Evolutionary conservation across 2,888 invertebrate species (phyloP), one percentile per base, ranked within the genome.

Genomic region (Scaptodrosophila latifasciaeformis): DNA sequence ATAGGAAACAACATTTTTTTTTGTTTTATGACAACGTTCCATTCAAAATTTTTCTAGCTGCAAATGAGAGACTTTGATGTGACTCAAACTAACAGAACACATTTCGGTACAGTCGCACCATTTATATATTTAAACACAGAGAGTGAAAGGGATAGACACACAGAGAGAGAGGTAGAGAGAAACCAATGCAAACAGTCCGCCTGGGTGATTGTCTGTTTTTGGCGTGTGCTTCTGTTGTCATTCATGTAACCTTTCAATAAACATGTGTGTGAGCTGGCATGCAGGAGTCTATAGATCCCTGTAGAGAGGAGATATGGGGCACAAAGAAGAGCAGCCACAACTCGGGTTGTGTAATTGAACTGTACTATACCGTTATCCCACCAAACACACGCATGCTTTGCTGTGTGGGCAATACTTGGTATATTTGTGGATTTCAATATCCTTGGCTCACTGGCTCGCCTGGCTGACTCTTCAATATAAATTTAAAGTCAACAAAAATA

Each of bases 211-310:
- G 47, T 62, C 46, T 61, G 62, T 62, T 54, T 64, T 59, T 70
- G 68, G 67, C 62, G 68, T 72, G 72, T 76, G 58, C 60, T 53
- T 51, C 54, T 49, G 65, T 53, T 76, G 69, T 67, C 74, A 74
- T 63, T 67, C 70, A 65, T 66, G 65, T 78, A 67, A 74, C 67
- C 70, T 74, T 70, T 71, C 69, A 75, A 74, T 72, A 67, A 74
- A 44, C 74, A 59, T 45, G 42, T 35, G 59, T 53, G 63, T 54
- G 54, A 47, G 50, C 74, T 59, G 58, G 49, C 52, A 44, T n/a
- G n/a, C n/a, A n/a, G n/a, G n/a, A n/a, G n/a, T n/a, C n/a, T n/a
- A n/a, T n/a, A n/a, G n/a, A n/a, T n/a, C n/a, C n/a, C n/a, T n/a
- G n/a, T n/a, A n/a, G n/a, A n/a, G n/a, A n/a, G n/a, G n/a, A n/a